Evolutionary conservation across 1,140 invertebrate genomes (phyloP).

Genomic region (Drosophila tropicalis): DNA sequence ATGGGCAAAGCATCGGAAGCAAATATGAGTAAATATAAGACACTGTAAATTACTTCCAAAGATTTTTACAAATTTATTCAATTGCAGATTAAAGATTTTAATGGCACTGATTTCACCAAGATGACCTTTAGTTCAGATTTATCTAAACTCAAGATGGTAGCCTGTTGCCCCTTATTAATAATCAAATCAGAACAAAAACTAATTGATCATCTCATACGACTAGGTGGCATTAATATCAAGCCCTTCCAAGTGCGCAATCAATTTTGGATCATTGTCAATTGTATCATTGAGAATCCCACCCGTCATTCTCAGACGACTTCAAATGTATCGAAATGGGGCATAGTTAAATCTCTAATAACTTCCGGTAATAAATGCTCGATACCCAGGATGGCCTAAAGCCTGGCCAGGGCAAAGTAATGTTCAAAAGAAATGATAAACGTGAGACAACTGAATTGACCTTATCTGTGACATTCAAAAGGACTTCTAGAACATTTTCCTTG

Average conservation of each 20-base stretch:
- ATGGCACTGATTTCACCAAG: conserved; percentile 95
- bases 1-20: conserved; percentile 95
- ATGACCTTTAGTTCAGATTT: conserved; percentile 98
- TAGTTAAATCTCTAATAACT: no score
- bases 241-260: conserved; percentile 98
- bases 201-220: neutral
- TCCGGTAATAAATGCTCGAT: no score
- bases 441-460: no score
- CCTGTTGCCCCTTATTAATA: conserved; percentile 90
- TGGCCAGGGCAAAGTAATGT: no score
- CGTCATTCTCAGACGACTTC: conserved; percentile 99
- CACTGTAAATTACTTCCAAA: no score
- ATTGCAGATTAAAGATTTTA: conserved; percentile 87
- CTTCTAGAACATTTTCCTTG: no score
- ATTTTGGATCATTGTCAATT: conserved; percentile 99
- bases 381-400: no score
- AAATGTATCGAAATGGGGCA: conserved; percentile 91
- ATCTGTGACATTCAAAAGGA: no score
- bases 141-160: conserved; percentile 98
- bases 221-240: conserved; percentile 90
- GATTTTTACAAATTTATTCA: no score
- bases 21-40: conserved; percentile 78
- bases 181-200: neutral
- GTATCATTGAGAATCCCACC: conserved; percentile 99
- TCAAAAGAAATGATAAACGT: no score